These are phyloP conservation scores for Tenthredo mesomela DNA, from an alignment of 2,888 invertebrate genomes.

Conservation along the genomic window DNA sequence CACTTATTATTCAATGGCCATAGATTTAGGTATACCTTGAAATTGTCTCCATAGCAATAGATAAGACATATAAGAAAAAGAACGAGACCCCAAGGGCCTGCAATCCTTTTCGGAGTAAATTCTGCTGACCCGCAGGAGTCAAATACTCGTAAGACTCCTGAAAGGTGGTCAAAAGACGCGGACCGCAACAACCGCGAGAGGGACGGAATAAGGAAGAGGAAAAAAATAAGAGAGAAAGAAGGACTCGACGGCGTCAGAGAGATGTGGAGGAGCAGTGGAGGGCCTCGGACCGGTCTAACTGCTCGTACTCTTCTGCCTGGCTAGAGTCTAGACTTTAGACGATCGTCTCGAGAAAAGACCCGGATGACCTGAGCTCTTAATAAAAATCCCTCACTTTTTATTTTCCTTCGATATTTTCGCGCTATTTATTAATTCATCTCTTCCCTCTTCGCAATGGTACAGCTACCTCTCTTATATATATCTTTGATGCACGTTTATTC, in stretches of 20 bases:
- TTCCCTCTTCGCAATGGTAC: background rate
- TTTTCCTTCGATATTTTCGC: background rate
- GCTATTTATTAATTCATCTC: background rate
- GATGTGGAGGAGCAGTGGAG: background rate
- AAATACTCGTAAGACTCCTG: background rate
- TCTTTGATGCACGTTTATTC: background rate
- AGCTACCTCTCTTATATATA: background rate
- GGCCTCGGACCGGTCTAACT: slow-evolving; percentile 51
- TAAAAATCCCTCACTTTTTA: background rate
- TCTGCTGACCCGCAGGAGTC: slow-evolving; percentile 37
- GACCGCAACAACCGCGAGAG: background rate
- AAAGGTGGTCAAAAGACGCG: slow-evolving; percentile 10
- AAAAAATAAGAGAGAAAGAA: slow-evolving; percentile 18
- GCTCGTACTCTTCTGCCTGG: slow-evolving; percentile 42
- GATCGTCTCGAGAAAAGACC: slow-evolving; percentile 29
- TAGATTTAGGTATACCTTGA: background rate
- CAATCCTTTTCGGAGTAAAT: background rate
- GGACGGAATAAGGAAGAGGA: background rate
- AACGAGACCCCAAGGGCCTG: no score
- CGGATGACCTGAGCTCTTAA: background rate
- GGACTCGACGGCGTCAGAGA: slow-evolving; percentile 18
- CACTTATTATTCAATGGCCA: background rate
- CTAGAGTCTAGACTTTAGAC: slow-evolving; percentile 47
- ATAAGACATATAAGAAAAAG: background rate
- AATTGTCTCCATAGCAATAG: background rate